Evolutionary conservation across 2,888 invertebrate species (phyloP), one percentile per base, ranked within the genome.

Genomic region (Eupithecia subumbrata): DNA sequence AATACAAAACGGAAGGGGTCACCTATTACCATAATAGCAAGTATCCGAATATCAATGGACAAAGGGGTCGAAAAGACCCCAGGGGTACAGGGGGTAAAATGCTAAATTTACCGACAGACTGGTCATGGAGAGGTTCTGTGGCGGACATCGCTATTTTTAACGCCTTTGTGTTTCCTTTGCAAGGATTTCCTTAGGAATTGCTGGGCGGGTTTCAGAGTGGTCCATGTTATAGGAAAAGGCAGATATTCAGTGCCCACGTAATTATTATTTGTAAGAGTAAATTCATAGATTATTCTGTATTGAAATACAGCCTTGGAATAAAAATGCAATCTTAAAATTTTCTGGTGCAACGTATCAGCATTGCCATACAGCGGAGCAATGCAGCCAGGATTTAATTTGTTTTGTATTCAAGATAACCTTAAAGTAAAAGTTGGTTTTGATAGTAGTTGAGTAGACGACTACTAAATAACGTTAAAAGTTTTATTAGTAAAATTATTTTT

Each of bases 121-220:
- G 91, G 90, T 88, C 91, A 90, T 89, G 88, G 87, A 83, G 86
- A 88, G 89, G 88, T 86, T 90, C 91, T 92, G 92, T 83, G 88
- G 91, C 90, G 90, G 93, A 93, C 90, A 86, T 87, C 86, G 88
- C 87, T 92, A 91, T 93, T 92, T 91, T 89, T 88, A 85, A 86
- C 88, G 88, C 88, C 88, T 90, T 92, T 92, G 91, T 90, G 88
- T 91, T 92, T 92, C 89, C 91, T 89, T 88, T 88, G 88, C 88
- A 89, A 87, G 89, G 91, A 93, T 91, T 93, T 93, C 88, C 90
- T 92, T 90, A 88, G 87, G 88, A 89, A 91, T 90, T 84, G 86
- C 85, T 84, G 84, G 85, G 85, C 84, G 86, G 85, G 84, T 77
- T 84, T 45, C 25, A 2, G 78, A 72, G 34, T 80, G 85, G 87